These are phyloP conservation scores for Mizuhopecten yessoensis DNA, from an alignment of 1,140 invertebrate species.

Conservation along the genomic window DNA sequence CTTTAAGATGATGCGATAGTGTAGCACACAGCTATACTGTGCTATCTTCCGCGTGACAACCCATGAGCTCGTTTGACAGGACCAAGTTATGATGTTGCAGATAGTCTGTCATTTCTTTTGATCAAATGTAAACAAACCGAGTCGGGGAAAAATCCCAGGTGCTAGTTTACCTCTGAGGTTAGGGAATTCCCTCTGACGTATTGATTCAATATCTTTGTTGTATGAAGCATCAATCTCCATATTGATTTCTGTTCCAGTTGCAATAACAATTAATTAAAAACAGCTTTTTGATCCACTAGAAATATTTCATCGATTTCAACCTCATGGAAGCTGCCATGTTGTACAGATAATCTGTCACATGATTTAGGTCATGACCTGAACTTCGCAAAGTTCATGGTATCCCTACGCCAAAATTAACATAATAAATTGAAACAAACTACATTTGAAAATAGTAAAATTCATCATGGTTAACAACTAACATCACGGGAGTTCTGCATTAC, in stretches of 20 bases:
- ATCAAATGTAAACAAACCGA: constrained; percentile 42
- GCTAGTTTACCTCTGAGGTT: constrained; percentile 55
- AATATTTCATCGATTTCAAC: constrained; percentile 36
- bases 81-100: background rate
- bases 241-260: constrained; percentile 27
- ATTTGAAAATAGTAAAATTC: background rate
- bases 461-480: background rate
- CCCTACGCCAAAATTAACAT: constrained; percentile 48
- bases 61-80: background rate
- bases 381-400: constrained; percentile 45
- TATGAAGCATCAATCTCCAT: constrained; percentile 36
- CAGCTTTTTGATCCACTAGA: constrained; percentile 23
- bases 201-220: constrained; percentile 50
- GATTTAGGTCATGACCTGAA: constrained; percentile 43
- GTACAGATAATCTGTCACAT: constrained; percentile 56
- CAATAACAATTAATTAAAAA: constrained; percentile 14
- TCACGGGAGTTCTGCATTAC: background rate
- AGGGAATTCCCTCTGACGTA: constrained; percentile 54
- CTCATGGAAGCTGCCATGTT: constrained; percentile 63
- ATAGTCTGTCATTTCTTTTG: constrained; percentile 36
- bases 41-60: background rate
- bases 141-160: background rate
- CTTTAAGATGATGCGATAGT: background rate
- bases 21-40: background rate
- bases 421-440: background rate